Conservation (phyloP, 2,113 vertebrate species). For the Odontophorus gujanensis region DNA sequence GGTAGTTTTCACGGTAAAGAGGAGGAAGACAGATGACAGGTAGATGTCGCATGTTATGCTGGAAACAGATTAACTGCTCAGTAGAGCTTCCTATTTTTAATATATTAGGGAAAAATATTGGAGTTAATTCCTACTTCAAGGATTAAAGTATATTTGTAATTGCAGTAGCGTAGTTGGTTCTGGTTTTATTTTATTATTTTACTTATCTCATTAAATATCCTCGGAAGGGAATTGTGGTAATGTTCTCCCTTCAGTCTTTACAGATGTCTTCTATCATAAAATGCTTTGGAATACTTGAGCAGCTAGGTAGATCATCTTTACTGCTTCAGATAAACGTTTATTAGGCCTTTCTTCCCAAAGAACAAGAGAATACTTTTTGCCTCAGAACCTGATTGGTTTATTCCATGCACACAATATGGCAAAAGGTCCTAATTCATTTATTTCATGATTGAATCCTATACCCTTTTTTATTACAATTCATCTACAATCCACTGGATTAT, state of each 20-base stretch:
- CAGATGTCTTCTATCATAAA: neutral
- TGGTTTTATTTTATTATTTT: conserved; percentile 3
- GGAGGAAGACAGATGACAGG: neutral
- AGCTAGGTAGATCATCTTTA: neutral
- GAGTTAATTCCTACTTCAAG: conserved; percentile 22
- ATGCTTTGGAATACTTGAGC: neutral
- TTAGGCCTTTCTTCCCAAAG: neutral
- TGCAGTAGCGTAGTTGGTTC: neutral
- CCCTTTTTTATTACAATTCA: conserved; percentile 4
- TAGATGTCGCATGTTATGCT: neutral
- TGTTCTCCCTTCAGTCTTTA: neutral
- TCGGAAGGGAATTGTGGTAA: neutral
- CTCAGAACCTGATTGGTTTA: neutral
- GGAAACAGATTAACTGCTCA: neutral
- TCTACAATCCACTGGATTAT: conserved; percentile 17
- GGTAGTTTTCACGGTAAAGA: neutral
- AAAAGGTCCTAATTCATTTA: conserved; percentile 49
- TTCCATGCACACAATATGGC: neutral
- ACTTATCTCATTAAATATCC: conserved; percentile 6
- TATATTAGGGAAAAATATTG: conserved; percentile 9
- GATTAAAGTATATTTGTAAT: neutral
- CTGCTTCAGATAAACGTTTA: conserved; percentile 1
- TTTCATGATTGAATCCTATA: conserved; percentile 48
- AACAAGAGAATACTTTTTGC: neutral
- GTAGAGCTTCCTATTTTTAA: conserved; percentile 29